phyloP scores from a whole-genome alignment of 2,113 vertebrate species.

The Myiozetetes cayanensis region DNA sequence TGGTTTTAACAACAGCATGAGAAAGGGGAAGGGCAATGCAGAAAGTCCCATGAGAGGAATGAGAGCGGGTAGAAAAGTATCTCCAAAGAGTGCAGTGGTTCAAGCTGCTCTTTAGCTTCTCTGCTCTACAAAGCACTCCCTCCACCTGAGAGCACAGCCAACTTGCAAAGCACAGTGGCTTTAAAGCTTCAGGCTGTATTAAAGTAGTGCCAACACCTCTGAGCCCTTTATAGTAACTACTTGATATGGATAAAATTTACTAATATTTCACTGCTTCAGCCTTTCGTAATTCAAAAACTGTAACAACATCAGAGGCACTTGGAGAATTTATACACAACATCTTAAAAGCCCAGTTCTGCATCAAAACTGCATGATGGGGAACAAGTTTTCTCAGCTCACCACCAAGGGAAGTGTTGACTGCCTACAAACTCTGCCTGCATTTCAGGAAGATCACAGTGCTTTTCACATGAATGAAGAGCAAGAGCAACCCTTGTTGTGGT shows the following conservation, averaged over 20 bases:
- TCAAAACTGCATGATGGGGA: background rate
- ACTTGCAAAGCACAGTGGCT: fast-evolving
- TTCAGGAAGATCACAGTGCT: background rate
- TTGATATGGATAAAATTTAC: background rate
- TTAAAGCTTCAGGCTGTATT: background rate
- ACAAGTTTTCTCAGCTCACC: background rate
- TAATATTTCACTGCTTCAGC: background rate
- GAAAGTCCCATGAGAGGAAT: background rate
- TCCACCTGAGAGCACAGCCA: fast-evolving
- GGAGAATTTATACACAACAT: background rate
- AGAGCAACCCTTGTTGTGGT: background rate
- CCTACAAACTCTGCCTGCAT: background rate
- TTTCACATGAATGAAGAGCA: background rate
- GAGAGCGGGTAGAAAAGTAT: background rate
- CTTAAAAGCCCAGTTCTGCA: background rate
- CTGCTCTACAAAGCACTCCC: fast-evolving
- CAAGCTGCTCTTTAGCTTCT: background rate
- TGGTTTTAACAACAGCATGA: background rate
- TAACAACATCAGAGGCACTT: background rate
- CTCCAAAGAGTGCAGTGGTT: background rate
- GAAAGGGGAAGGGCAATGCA: background rate
- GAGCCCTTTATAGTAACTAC: background rate
- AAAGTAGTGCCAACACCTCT: background rate
- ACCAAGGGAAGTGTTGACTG: background rate
- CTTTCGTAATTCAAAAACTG: background rate